Base-by-base conservation (phyloP, 1,140 invertebrate genomes). In the Ips typographus region DNA sequence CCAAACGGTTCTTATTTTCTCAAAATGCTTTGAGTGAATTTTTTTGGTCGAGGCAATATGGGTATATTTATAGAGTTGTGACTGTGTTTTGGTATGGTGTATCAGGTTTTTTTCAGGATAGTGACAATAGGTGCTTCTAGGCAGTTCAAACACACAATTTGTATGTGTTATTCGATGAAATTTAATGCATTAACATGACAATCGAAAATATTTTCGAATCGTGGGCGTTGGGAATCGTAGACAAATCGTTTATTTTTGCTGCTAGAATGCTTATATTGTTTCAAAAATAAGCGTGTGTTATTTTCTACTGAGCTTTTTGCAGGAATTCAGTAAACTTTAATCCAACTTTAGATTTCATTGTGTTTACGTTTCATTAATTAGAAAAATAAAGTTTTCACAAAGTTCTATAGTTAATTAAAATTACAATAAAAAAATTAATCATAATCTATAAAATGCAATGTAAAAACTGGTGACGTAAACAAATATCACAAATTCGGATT, bases 401-500 rank as follows among this genome's bases (percentile, higher is more conserved):
- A 55, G 37, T 22, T 55, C 52, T 0, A 22, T 22, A 22, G 22
- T 22, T 22, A 22, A 22, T 47, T n/a, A 47, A n/a, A 47, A 47
- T n/a, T n/a, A 47, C 44, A 47, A 47, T 47, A 47, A 47, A 4
- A 47, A n/a, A 47, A 47, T 47, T n/a, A 47, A 47, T 22, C 22
- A 22, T 22, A 22, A 22, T 22, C 22, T 22, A 22, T 0, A 22
- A 22, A 22, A 22, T 22, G 22, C 22, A 22, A 47, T 47, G 44
- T 47, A 47, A 47, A 47, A n/a, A 47, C 44, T 39, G 38, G 52
- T 55, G 52, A 65, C 38, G 51, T 40, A 22, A 65, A 66, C 53
- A 72, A 69, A 65, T 62, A 71, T 22, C 22, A 66, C 47, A 40
- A 56, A 65, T 52, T 68, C 44, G 61, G 60, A 69, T 59, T 58